A percentile compares a stretch with the other conserved stretches of the same genome.
These are phyloP conservation scores for Temnothorax ravouxi DNA, from an alignment of 2,888 invertebrate species.

Conservation along the genomic window DNA sequence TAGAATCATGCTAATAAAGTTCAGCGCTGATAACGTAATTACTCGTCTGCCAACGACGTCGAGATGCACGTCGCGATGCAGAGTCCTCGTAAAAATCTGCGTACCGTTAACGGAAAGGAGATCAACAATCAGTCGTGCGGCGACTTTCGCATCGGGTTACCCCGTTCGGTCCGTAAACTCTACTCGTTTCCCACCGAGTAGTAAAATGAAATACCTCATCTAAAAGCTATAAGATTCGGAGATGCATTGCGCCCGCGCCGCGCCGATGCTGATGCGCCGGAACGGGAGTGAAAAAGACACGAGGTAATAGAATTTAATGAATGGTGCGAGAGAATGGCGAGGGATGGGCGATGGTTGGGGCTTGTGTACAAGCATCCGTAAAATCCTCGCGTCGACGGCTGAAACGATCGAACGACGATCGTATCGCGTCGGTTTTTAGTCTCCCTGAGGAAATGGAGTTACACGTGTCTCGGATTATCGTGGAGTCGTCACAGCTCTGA, in stretches of 20 bases:
- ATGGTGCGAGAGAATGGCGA: not conserved
- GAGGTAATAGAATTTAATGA: slow-evolving; percentile 51
- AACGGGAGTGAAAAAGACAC: slow-evolving; percentile 5
- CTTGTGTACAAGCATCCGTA: slow-evolving; percentile 16
- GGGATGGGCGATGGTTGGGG: not conserved
- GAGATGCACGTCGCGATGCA: not conserved
- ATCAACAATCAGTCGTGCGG: slow-evolving; percentile 41
- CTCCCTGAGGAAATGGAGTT: slow-evolving; percentile 43
- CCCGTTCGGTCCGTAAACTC: not conserved
- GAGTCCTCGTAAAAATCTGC: slow-evolving; percentile 36
- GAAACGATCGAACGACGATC: slow-evolving; percentile 41
- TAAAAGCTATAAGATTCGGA: not conserved
- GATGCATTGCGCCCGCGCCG: not conserved
- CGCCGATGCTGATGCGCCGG: not conserved
- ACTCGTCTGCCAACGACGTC: not conserved
- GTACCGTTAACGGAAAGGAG: slow-evolving; percentile 52
- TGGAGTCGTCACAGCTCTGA: not conserved
- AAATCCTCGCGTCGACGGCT: slow-evolving; percentile 16
- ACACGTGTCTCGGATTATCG: slow-evolving; percentile 48
- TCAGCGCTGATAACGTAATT: slow-evolving; percentile 22
- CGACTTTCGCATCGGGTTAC: slow-evolving; percentile 36
- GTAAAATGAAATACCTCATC: slow-evolving; percentile 8
- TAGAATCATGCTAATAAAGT: slow-evolving; percentile 13
- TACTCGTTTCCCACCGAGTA: not conserved
- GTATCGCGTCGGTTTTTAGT: slow-evolving; percentile 46